Conservation (phyloP, 2,888 invertebrate species). For the Esperia sulphurella region DNA sequence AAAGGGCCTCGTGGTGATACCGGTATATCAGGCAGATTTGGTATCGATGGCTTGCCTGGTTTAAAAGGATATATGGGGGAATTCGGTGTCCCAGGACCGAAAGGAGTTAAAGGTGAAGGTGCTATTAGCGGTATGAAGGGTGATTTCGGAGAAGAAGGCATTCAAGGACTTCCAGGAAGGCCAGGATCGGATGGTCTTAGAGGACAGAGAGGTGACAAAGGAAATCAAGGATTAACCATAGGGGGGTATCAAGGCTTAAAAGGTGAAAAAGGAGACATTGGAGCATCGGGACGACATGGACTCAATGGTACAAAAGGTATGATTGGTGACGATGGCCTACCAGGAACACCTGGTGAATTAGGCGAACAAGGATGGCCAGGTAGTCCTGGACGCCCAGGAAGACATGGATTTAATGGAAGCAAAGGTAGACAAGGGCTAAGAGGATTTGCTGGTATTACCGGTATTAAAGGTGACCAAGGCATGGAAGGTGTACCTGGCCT, state of each 20-base stretch:
- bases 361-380: constrained; percentile 78
- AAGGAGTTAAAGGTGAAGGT: constrained; percentile 81
- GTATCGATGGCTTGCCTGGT: constrained; percentile 47
- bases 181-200: constrained; percentile 47
- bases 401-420: constrained; percentile 64
- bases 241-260: constrained; percentile 72
- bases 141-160: constrained; percentile 70
- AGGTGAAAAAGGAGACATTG: constrained; percentile 81
- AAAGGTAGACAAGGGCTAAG: constrained; percentile 67
- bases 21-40: constrained; percentile 39
- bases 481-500: constrained; percentile 60
- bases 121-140: constrained; percentile 82
- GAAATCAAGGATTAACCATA: constrained; percentile 72
- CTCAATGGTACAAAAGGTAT: constrained; percentile 74
- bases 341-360: constrained; percentile 64
- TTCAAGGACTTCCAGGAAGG: constrained; percentile 70
- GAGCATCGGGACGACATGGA: constrained; percentile 72
- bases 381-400: constrained; percentile 78
- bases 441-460: constrained; percentile 65
- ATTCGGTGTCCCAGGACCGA: constrained; percentile 74
- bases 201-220: constrained; percentile 80
- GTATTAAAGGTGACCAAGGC: constrained; percentile 53
- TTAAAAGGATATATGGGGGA: constrained; percentile 71
- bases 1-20: constrained; percentile 42
- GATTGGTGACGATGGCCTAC: constrained; percentile 75